Conservation (phyloP, 2,888 invertebrate species). For the Nephrotoma flavescens region DNA sequence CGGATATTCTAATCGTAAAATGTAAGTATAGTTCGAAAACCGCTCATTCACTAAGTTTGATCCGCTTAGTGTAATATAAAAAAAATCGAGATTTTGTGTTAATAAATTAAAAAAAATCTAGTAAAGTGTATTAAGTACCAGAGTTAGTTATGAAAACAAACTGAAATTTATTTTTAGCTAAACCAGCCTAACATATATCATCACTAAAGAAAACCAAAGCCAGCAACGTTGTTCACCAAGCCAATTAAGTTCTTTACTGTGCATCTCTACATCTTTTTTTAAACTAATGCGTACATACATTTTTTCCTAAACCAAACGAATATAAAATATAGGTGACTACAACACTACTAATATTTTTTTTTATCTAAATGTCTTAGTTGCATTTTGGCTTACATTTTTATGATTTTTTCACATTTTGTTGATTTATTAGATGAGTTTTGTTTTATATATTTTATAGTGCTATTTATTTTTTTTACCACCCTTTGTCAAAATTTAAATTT, state of each 20-base stretch:
- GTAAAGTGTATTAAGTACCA: background rate
- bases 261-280: background rate
- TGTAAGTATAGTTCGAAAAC: background rate
- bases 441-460: background rate
- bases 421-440: background rate
- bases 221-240: conserved; percentile 15
- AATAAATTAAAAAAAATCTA: background rate
- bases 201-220: conserved; percentile 23
- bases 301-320: conserved; percentile 12
- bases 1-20: background rate
- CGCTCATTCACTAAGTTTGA: background rate
- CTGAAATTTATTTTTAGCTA: conserved; percentile 18
- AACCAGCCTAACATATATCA: conserved; percentile 30
- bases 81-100: background rate
- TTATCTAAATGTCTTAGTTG: background rate
- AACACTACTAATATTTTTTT: background rate
- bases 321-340: conserved; percentile 5
- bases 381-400: background rate
- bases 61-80: background rate
- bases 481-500: background rate
- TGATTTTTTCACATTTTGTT: background rate
- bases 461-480: background rate
- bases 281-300: conserved; percentile 4
- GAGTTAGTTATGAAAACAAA: background rate
- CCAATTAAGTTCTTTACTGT: conserved; percentile 12